Conservation (phyloP, 2,888 invertebrate genomes). For the Hirtodrosophila duncani region DNA sequence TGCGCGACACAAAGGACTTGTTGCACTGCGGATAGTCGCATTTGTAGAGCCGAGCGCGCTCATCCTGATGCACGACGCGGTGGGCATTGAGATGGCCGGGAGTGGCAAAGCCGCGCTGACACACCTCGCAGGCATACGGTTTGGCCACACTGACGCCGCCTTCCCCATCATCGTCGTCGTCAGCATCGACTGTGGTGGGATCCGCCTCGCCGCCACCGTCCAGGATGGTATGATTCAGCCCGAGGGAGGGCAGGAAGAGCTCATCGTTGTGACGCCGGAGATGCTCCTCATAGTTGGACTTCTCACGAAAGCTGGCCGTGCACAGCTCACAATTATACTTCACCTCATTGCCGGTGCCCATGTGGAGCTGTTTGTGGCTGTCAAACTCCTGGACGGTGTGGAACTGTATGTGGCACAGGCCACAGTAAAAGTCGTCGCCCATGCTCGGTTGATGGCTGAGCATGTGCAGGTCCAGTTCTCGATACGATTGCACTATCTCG, state of each 20-base stretch:
- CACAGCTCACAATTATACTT: conserved; percentile 72
- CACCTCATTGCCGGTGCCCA: conserved; percentile 58
- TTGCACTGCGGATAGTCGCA: conserved; percentile 72
- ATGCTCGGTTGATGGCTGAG: conserved; percentile 59
- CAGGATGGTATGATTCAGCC: conserved; percentile 55
- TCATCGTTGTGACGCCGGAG: conserved; percentile 74
- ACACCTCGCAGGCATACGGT: conserved; percentile 60
- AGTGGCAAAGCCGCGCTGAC: conserved; percentile 61
- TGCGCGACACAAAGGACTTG: conserved; percentile 62
- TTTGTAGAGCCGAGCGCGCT: conserved; percentile 64
- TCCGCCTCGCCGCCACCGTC: conserved; percentile 27
- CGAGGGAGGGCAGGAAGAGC: conserved; percentile 63
- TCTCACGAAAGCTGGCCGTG: conserved; percentile 74
- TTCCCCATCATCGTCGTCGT: conserved; percentile 16
- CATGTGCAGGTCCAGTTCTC: conserved; percentile 69
- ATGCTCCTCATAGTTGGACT: conserved; percentile 72
- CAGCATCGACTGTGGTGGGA: not conserved
- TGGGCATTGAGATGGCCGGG: conserved; percentile 61
- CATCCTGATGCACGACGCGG: conserved; percentile 60
- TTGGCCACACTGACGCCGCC: conserved; percentile 40
- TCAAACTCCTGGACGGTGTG: conserved; percentile 63
- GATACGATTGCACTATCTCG: conserved; percentile 66
- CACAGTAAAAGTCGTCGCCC: conserved; percentile 62
- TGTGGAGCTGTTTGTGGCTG: conserved; percentile 66
- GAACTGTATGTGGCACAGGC: conserved; percentile 65